phyloP scores from a whole-genome alignment of 1,140 invertebrate species.

The silkworm (Bombyx mori) region ASM3026992v2 NC_085125.1:2522501-2523000 shows the following conservation, averaged over 20 bases:
- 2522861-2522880: conserved; percentile 16
- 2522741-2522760: conserved; percentile 44
- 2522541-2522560: no score
- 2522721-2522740: conserved; percentile 46
- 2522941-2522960: no score
- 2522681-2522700: conserved; percentile 62
- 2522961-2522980: no score
- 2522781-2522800: conserved; percentile 35
- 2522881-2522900: no score
- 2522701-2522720: conserved; percentile 63
- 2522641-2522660: conserved; percentile 34
- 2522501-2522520: no score
- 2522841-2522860: conserved; percentile 68
- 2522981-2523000: no score
- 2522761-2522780: conserved; percentile 17
- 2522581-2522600: no score
- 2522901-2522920: no score
- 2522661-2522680: conserved; percentile 53
- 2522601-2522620: no score
- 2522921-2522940: no score
- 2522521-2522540: no score
- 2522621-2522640: conserved; percentile 1
- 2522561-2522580: no score
- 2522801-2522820: conserved; percentile 63
- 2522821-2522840: conserved; percentile 70